These are phyloP conservation scores for Agrochola litura DNA, from an alignment of 2,888 invertebrate species.

Conservation along the genomic window DNA sequence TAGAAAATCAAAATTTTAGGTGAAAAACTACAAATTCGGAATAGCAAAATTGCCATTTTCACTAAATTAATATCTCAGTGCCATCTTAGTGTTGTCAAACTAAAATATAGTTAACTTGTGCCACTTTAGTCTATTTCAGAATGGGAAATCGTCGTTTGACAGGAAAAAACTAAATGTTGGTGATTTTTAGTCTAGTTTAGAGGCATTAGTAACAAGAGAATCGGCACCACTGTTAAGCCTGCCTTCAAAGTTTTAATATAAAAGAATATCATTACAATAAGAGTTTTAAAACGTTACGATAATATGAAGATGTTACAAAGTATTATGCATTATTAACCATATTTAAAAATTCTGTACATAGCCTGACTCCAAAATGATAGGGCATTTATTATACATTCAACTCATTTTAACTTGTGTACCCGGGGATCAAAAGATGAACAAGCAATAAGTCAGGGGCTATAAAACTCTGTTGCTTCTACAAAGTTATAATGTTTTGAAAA, in stretches of 20 bases:
- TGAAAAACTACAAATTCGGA: too few relatives aligned
- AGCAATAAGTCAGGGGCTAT: slow-evolving; percentile 14
- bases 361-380: slow-evolving; percentile 25
- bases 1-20: too few relatives aligned
- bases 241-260: not conserved
- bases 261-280: not conserved
- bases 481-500: not conserved
- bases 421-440: slow-evolving; percentile 26
- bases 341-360: not conserved
- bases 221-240: too few relatives aligned
- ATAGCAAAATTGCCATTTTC: too few relatives aligned
- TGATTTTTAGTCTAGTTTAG: too few relatives aligned
- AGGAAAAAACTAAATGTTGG: too few relatives aligned
- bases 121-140: too few relatives aligned
- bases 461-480: slow-evolving; percentile 20
- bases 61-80: too few relatives aligned
- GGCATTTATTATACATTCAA: slow-evolving; percentile 22
- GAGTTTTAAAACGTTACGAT: not conserved
- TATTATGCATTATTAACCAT: slow-evolving; percentile 4
- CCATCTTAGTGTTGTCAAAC: too few relatives aligned
- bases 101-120: too few relatives aligned
- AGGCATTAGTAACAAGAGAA: too few relatives aligned
- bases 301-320: not conserved
- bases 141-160: too few relatives aligned
- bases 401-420: slow-evolving; percentile 22